phyloP scores from a whole-genome alignment of 92 coral and sea anemone genomes.

The Actinostola sp. region DNA sequence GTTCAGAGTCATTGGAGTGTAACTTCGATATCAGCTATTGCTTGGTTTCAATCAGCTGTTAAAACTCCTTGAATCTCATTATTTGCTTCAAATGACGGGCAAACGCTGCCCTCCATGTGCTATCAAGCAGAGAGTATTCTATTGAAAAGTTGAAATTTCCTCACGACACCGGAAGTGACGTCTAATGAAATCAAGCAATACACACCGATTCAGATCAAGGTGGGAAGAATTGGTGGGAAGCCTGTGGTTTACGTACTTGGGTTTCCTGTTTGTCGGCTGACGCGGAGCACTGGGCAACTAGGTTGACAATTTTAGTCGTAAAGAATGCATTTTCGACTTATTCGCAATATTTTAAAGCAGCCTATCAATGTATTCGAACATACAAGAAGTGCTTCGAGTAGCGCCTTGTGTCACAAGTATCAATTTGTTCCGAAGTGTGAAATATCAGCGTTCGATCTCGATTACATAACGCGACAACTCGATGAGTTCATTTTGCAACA shows the following conservation, averaged over 20 bases:
- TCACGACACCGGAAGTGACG: too few species aligned
- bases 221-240: too few species aligned
- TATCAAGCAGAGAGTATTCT: too few species aligned
- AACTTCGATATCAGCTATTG: too few species aligned
- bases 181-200: too few species aligned
- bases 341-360: neutral
- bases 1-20: too few species aligned
- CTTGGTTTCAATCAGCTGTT: too few species aligned
- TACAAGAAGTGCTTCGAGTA: neutral
- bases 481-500: constrained; percentile 66
- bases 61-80: too few species aligned
- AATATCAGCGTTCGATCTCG: constrained; percentile 47
- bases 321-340: neutral
- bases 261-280: neutral
- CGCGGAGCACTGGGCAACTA: neutral
- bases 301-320: neutral
- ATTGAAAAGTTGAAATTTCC: too few species aligned
- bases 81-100: too few species aligned
- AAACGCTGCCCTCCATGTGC: too few species aligned
- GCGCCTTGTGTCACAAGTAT: constrained; percentile 21
- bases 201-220: too few species aligned
- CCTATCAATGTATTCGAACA: neutral
- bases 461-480: constrained; percentile 48
- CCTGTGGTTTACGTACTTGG: neutral
- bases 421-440: constrained; percentile 67